Evolutionary conservation across 2,113 vertebrate genomes (phyloP).

Genomic region (Irena cyanogastra): DNA sequence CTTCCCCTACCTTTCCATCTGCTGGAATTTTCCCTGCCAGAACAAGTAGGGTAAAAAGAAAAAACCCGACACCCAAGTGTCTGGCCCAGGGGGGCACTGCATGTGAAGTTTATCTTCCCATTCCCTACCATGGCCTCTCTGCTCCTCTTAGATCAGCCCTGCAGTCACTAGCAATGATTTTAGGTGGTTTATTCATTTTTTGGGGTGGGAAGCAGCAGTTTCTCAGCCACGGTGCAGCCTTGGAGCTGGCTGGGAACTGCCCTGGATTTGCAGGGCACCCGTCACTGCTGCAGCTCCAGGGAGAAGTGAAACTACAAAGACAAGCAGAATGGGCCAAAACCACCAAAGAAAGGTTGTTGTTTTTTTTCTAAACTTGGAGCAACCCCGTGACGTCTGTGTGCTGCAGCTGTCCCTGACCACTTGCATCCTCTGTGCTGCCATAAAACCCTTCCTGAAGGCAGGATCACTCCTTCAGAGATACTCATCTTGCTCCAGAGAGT

Average conservation of each 20-base stretch:
- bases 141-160: not conserved
- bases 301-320: conserved; percentile 3
- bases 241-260: fast-evolving
- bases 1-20: not conserved
- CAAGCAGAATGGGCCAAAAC: not conserved
- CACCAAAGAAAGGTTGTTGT: fast-evolving
- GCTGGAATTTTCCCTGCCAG: not conserved
- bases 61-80: not conserved
- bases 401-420: not conserved
- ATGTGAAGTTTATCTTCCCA: not conserved
- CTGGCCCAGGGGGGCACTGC: fast-evolving
- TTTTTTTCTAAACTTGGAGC: not conserved
- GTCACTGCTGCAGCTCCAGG: not conserved
- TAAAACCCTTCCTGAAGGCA: not conserved
- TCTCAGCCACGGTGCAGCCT: not conserved
- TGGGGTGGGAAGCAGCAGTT: not conserved
- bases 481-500: not conserved
- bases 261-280: not conserved
- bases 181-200: not conserved
- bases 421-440: not conserved
- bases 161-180: not conserved
- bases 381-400: not conserved
- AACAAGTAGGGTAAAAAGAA: not conserved
- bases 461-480: not conserved
- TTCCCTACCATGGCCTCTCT: fast-evolving